phyloP scores from a whole-genome alignment of 2,113 vertebrate species.

The Cygnus buccinator region DNA sequence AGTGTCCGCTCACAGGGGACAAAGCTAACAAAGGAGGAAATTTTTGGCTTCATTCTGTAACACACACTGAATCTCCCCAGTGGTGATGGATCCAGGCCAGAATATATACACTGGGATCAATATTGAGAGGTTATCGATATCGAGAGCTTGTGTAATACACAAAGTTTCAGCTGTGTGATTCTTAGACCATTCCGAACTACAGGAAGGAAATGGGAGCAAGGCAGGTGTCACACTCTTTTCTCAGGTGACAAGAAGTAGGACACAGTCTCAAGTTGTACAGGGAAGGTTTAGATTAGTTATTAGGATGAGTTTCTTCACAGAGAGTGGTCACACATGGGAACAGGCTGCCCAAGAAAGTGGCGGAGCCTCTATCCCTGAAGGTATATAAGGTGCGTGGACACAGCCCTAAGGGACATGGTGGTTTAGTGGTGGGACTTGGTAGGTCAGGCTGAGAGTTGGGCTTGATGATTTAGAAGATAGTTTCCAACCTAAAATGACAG shows the following conservation, averaged over 20 bases:
- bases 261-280: too few relatives aligned
- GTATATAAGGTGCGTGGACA: not conserved
- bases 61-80: fast-evolving
- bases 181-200: not conserved
- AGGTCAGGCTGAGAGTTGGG: not conserved
- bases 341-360: not conserved
- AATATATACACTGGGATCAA: fast-evolving
- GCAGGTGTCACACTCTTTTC: too few relatives aligned
- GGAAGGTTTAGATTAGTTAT: not conserved
- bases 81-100: not conserved
- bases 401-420: not conserved
- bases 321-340: not conserved
- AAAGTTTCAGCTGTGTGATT: not conserved
- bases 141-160: not conserved
- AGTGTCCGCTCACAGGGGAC: fast-evolving
- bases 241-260: not conserved
- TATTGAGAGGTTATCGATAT: fast-evolving
- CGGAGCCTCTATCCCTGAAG: too few relatives aligned
- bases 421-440: not conserved
- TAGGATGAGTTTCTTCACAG: not conserved
- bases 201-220: not conserved
- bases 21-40: not conserved
- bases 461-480: not conserved
- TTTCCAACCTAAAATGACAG: not conserved
- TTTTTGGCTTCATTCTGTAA: not conserved